Conservation (phyloP, 1,140 invertebrate genomes). For the Holotrichia oblita region DNA sequence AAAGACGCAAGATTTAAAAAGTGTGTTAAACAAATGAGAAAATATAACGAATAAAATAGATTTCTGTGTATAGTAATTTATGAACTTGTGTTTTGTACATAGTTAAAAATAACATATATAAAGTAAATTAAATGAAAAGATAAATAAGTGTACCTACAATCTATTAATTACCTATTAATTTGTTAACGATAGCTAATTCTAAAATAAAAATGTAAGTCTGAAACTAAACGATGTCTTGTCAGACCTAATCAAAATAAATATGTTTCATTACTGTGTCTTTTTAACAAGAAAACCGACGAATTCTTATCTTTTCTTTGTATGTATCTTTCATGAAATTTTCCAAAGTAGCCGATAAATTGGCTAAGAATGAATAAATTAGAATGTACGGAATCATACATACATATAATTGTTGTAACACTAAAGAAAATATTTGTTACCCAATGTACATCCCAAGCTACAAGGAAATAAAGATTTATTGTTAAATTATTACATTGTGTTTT, state of each 20-base stretch:
- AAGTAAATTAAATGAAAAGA: conserved; percentile 29
- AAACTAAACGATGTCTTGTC: not conserved
- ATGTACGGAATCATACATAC: conserved; percentile 16
- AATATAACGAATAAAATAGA: conserved; percentile 30
- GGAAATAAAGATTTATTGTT: conserved; percentile 30
- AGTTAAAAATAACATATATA: conserved; percentile 35
- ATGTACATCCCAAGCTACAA: conserved; percentile 38
- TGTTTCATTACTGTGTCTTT: not conserved
- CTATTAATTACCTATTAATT: conserved; percentile 26
- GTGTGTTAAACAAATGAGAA: conserved; percentile 30
- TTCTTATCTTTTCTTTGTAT: conserved; percentile 2
- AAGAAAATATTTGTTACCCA: conserved; percentile 39
- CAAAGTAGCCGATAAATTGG: not conserved
- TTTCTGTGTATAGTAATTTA: conserved; percentile 27
- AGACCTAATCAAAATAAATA: conserved; percentile 1
- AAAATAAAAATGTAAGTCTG: conserved; percentile 29
- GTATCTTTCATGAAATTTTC: conserved; percentile 18
- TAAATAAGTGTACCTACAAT: conserved; percentile 34
- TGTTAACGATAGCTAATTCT: conserved; percentile 24
- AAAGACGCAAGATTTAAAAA: conserved; percentile 24
- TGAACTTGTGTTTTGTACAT: conserved; percentile 34
- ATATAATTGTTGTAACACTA: conserved; percentile 39
- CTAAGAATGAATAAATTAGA: conserved; percentile 22
- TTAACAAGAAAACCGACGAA: not conserved
- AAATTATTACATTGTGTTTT: not conserved